Evolutionary conservation across 1,140 invertebrate genomes (phyloP).

Genomic region (Goniozus legneri): DNA sequence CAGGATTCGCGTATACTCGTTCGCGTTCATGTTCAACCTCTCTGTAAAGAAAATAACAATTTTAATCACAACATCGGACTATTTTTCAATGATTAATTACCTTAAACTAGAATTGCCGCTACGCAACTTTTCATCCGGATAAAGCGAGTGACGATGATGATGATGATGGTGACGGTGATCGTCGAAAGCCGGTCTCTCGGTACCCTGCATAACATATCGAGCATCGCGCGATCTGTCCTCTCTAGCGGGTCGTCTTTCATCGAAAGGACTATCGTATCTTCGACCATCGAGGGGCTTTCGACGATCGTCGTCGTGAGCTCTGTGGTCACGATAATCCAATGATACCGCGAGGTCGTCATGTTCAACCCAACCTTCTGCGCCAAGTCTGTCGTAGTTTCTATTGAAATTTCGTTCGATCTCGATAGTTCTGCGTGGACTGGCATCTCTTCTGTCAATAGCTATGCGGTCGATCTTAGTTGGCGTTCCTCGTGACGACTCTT

Average conservation of each 20-base stretch:
- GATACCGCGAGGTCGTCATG: conserved; percentile 33
- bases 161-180: conserved; percentile 41
- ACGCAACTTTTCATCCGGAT: conserved; percentile 36
- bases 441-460: conserved; percentile 32
- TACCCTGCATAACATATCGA: conserved; percentile 32
- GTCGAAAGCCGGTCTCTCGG: conserved; percentile 41
- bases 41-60: conserved; percentile 19
- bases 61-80: neutral
- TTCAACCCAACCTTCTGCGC: conserved; percentile 46
- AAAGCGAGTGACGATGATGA: conserved; percentile 44
- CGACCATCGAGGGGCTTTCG: conserved; percentile 40
- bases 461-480: conserved; percentile 36
- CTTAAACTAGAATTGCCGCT: conserved; percentile 12
- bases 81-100: neutral
- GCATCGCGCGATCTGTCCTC: conserved; percentile 37
- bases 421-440: conserved; percentile 33
- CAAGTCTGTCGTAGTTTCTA: conserved; percentile 36
- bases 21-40: conserved; percentile 44
- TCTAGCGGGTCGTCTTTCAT: conserved; percentile 37
- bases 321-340: conserved; percentile 42
- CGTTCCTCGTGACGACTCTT: conserved; percentile 28
- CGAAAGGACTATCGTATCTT: conserved; percentile 45
- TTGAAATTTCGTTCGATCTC: conserved; percentile 44
- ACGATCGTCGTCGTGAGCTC: conserved; percentile 43
- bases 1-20: conserved; percentile 31